Conservation (phyloP, 2,797 vertebrate species). For the Characodon lateralis region DNA sequence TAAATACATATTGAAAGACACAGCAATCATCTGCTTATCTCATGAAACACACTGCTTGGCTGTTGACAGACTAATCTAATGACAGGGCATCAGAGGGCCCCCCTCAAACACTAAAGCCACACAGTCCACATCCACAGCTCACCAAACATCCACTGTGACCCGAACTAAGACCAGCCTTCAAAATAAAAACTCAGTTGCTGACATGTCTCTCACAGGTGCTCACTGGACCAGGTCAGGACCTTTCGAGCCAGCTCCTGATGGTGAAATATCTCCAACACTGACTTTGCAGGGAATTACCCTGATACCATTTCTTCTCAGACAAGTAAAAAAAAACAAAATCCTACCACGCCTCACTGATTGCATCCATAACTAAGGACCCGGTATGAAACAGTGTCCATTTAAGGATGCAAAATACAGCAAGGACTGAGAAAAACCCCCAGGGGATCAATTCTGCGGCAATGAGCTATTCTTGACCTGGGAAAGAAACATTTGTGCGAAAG, state of each 20-base stretch:
- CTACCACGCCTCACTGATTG: conserved; percentile 37
- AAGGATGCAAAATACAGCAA: conserved; percentile 68
- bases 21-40: conserved; percentile 8
- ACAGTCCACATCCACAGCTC: conserved; percentile 52
- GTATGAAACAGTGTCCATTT: conserved; percentile 71
- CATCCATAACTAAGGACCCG: conserved; percentile 26
- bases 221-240: conserved; percentile 50
- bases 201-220: conserved; percentile 55
- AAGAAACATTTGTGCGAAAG: conserved; percentile 70
- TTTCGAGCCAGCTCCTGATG: conserved; percentile 20
- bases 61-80: conserved; percentile 25
- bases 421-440: conserved; percentile 41
- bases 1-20: conserved; percentile 36
- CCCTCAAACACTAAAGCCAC: conserved; percentile 37
- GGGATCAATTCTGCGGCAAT: conserved; percentile 61
- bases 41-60: not conserved
- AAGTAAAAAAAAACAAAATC: conserved; percentile 27
- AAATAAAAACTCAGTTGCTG: conserved; percentile 71
- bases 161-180: conserved; percentile 16
- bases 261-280: conserved; percentile 22
- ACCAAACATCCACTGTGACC: conserved; percentile 60
- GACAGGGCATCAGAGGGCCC: conserved; percentile 37
- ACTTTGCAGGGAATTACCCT: conserved; percentile 5
- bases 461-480: conserved; percentile 83
- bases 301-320: conserved; percentile 25